Base-by-base conservation (phyloP, 23 tunicate species). In the Halocynthia roretzi region DNA sequence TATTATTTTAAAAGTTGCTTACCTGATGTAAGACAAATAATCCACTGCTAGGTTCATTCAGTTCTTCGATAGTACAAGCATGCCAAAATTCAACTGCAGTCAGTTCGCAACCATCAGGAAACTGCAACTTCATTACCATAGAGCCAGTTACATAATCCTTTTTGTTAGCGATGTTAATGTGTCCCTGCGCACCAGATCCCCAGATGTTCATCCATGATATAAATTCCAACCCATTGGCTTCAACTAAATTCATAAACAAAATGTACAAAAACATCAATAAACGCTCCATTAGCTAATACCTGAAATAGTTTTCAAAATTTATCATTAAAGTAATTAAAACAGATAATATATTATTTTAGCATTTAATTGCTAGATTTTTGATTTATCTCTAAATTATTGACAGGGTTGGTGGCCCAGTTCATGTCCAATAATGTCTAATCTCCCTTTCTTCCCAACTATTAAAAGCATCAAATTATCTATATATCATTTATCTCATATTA, bases 161-260 rank as follows among this genome's bases (percentile, higher is more conserved):
- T 7, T 66, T 53, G 7, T 77, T 57, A 12, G 77, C 83, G 18
- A 87, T 52, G 57, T 83, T 62, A 54, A 87, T 77, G n/a, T 87
- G 87, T 40, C 83, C 93, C 54, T 82, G 86, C 52, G 87, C 93
- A 9, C 93, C 93, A 31, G 76, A 69, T 9, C 73, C 83, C 93
- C 93, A 87, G 5, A 50, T 44, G 10, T 76, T 71, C 58, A 71
- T 71, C 93, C 93, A 87, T 54, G 14, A 14, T n/a, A 74, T 7
- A 5, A 74, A 31, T 31, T 31, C 44, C 44, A 31, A 31, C 44
- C 44, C 14, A 18, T 52, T 10, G 14, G 9, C 56, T 17, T 6
- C 60, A 54, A 21, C 76, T 71, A 71, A 71, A 15, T 44, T n/a
- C 18, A 19, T 9, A 65, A 48, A 65, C 31, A 15, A 65, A 11